Evolutionary conservation across 2,797 vertebrate species (phyloP).

Genomic region (Phylloscopus collybita): DNA sequence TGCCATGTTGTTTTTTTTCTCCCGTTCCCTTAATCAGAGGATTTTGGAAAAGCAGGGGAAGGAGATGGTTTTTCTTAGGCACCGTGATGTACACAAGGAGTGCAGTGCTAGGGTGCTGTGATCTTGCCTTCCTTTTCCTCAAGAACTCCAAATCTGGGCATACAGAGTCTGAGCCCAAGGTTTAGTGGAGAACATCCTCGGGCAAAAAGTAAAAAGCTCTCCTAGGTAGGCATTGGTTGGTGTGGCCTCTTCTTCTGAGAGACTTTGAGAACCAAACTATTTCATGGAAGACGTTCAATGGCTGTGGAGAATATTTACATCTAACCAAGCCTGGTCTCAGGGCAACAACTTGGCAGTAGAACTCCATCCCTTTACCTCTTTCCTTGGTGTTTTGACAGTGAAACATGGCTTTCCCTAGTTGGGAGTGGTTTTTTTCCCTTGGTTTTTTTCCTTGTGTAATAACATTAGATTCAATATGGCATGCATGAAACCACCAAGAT

Average conservation of each 20-base stretch:
- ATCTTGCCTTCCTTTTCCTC: not conserved
- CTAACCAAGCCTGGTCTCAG: not conserved
- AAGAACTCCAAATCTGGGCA: not conserved
- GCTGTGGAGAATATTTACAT: not conserved
- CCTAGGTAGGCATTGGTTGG: not conserved
- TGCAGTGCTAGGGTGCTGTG: not conserved
- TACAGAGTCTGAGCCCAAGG: not conserved
- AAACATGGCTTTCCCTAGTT: slow-evolving; percentile 12
- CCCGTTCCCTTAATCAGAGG: not conserved
- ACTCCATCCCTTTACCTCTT: not conserved
- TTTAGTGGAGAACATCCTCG: not conserved
- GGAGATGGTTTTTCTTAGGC: not conserved
- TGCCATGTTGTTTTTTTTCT: slow-evolving; percentile 6
- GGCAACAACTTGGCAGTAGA: not conserved
- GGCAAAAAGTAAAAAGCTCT: not conserved
- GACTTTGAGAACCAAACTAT: not conserved
- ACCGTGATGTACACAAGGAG: not conserved
- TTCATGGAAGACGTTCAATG: not conserved
- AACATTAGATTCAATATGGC: slow-evolving; percentile 27
- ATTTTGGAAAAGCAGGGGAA: slow-evolving; percentile 5
- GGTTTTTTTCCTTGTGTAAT: not conserved
- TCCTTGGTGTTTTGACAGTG: not conserved
- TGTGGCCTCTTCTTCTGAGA: not conserved
- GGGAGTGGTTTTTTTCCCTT: not conserved
- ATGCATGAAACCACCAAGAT: slow-evolving; percentile 60